Evolutionary conservation across 2,888 invertebrate species (phyloP).

Genomic region (Callinectes sapidus): DNA sequence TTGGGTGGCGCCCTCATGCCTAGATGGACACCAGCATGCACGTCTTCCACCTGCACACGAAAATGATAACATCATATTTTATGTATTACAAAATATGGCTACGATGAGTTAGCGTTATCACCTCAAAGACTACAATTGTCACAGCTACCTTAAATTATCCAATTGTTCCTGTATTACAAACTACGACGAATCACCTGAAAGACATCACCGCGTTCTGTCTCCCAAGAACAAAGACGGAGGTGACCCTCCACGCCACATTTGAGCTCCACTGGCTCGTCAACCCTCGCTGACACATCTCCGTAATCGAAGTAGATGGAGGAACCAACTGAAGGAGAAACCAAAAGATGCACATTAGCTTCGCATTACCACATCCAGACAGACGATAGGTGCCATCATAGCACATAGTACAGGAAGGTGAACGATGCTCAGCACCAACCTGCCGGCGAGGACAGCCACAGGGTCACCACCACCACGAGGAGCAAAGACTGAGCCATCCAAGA

Average conservation of each 20-base stretch:
- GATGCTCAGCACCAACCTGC: neutral
- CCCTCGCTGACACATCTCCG: slow-evolving; percentile 26
- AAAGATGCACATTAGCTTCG: neutral
- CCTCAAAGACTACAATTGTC: neutral
- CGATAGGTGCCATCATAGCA: neutral
- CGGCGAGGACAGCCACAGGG: neutral
- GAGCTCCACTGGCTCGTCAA: slow-evolving; percentile 49
- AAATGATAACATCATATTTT: neutral
- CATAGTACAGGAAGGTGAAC: no score
- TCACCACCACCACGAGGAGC: slow-evolving; percentile 13
- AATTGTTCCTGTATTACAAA: neutral
- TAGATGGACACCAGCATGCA: slow-evolving; percentile 48
- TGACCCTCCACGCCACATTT: slow-evolving; percentile 57
- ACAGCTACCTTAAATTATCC: neutral
- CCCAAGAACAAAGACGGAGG: slow-evolving; percentile 60
- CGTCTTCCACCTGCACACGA: slow-evolving; percentile 54
- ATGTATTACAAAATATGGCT: no score
- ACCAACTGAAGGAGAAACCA: neutral
- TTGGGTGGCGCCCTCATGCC: slow-evolving; percentile 47
- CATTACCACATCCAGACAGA: neutral
- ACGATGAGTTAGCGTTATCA: neutral
- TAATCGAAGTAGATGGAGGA: slow-evolving; percentile 57
- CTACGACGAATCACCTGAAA: slow-evolving; percentile 7
- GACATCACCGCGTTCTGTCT: slow-evolving; percentile 39
- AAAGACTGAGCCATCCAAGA: neutral